Conservation (phyloP, 1,140 invertebrate genomes). For the Heliconius melpomene region DNA sequence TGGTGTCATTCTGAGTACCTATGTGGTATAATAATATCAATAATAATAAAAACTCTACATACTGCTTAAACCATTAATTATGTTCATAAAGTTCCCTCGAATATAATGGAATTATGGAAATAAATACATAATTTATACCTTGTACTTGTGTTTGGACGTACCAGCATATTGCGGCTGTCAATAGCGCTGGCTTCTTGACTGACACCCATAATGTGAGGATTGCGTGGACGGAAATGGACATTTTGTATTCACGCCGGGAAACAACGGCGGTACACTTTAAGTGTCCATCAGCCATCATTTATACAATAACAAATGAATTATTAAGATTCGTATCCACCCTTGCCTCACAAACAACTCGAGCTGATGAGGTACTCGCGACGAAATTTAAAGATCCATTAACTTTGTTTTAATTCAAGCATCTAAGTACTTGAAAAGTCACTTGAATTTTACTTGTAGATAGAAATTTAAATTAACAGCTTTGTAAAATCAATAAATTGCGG, state of each 20-base stretch:
- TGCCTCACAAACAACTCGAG: conserved; percentile 39
- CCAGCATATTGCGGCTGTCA: conserved; percentile 44
- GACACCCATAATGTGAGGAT: conserved; percentile 67
- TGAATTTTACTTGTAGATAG: conserved; percentile 39
- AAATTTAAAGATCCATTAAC: conserved; percentile 46
- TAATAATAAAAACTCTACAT: no score
- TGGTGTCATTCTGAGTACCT: no score
- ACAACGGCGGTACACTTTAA: conserved; percentile 52
- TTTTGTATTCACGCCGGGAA: conserved; percentile 54
- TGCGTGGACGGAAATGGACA: conserved; percentile 68
- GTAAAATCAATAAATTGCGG: conserved; percentile 9
- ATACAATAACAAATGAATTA: conserved; percentile 68
- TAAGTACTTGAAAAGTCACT: conserved; percentile 41
- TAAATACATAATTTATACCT: conserved; percentile 26
- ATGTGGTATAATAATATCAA: no score
- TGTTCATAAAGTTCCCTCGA: background rate
- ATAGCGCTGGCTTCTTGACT: conserved; percentile 58
- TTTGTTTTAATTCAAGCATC: conserved; percentile 46
- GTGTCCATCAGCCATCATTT: conserved; percentile 61
- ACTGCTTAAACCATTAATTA: background rate
- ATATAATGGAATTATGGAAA: background rate
- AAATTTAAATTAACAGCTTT: conserved; percentile 37
- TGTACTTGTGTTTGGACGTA: conserved; percentile 41
- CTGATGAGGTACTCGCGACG: conserved; percentile 34
- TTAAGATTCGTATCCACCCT: conserved; percentile 48